Evolutionary conservation across 1,140 invertebrate species (phyloP), one percentile per base, ranked within the genome.

Genomic region (Globodera ellingtonae): DNA sequence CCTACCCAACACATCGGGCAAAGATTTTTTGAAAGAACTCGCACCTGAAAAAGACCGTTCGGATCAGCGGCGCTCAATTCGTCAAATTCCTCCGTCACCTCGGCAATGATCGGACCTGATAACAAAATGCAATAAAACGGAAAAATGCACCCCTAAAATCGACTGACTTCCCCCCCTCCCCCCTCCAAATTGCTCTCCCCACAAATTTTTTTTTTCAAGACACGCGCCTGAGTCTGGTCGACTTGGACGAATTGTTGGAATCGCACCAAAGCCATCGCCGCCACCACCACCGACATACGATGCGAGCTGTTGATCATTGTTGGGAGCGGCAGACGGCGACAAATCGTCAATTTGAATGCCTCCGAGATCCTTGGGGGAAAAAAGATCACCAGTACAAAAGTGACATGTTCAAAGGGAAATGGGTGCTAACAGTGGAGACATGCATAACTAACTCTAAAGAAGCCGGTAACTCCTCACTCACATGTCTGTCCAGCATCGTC

Each of bases 21-120:
- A 35, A 35, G 35, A 35, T 3, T 35, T 3, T 35, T 35, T 2
- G 1, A 35, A 35, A 35, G 35, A 35, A 35, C 35, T 35, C 56
- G 15, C 15, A 47, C 72, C 48, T 52, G n/a, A 21, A 24, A 74
- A 50, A n/a, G 21, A 62, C 56, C 44, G 72, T 74, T 47, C 72
- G 24, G 13, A 50, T 50, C 21, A n/a, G n/a, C 47, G 24, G 13
- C n/a, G 72, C 18, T 24, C 78, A 78, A 18, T 52, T 62, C 21
- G 62, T 85, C 81, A 47, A 89, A 59, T 65, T 89, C 86, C 46
- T 87, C 86, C 13, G 87, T 88, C 9, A 87, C 87, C 77, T 87
- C 86, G 47, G 86, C 83, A 62, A 87, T 87, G 15, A 89, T 86
- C 46, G 86, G 86, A 4, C 81, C 87, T 66, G 67, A 65, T 46